Evolutionary conservation across 2,888 invertebrate species (phyloP), one percentile per base, ranked within the genome.

Genomic region (Cephus rjabovi): DNA sequence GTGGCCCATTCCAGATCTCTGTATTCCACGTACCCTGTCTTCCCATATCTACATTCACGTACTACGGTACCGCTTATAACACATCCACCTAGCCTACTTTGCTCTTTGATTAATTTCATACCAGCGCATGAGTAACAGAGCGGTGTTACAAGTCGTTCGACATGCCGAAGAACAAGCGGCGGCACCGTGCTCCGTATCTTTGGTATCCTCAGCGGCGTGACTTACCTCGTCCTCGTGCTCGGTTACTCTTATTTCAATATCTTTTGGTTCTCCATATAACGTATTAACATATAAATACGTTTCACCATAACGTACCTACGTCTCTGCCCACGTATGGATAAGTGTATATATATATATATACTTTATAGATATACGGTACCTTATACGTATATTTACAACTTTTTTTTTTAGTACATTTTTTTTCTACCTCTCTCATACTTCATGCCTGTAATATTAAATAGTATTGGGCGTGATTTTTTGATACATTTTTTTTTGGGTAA

Each of bases 121-220:
- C 80, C 80, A 79, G 78, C 75, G 81, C 80, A 78, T 76, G 82
- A 80, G 84, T 84, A 85, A 86, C 86, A 86, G 83, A 82, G 81
- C 85, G 82, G 82, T 86, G 84, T 86, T 85, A 87, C 85, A 86
- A 86, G 84, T 87, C 86, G 87, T 87, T 89, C 86, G 85, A 87
- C 87, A 86, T 83, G 85, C 83, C 80, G 84, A 85, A 85, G 84
- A 85, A 85, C 83, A 84, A 83, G 83, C 81, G 82, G 79, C 82
- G 76, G 56, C 56, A 56, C 56, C 23, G 56, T 56, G 56, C 79
- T 77, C 75, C 81, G 78, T 81, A 79, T 80, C 79, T 80, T 56
- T 56, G 56, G 56, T 56, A 76, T 79, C 79, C 73, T 73, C 77
- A 73, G 78, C 77, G 73, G 79, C 79, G 79, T 81, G 79, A 83